A percentile compares a stretch with the other conserved stretches of the same genome.
Conservation (phyloP, 2,888 invertebrate species). For the Polylopha cassiicola region DNA sequence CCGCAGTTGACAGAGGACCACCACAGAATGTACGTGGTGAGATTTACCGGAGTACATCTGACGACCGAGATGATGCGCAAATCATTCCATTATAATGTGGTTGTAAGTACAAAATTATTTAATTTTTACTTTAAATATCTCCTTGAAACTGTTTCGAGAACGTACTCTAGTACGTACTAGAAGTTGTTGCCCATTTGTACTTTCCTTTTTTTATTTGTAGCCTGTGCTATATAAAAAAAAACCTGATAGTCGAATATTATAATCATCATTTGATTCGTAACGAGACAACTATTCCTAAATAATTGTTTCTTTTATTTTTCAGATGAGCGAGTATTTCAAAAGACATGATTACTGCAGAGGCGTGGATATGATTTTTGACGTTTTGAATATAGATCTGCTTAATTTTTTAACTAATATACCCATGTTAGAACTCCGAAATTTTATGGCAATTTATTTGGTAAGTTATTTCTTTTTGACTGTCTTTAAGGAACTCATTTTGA, state of each 20-base stretch:
- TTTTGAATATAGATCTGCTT: conserved; percentile 31
- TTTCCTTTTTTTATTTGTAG: too few species aligned
- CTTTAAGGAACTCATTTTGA: conserved; percentile 1
- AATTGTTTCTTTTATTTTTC: conserved; percentile 9
- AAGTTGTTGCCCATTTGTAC: too few species aligned
- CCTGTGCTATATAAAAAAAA: too few species aligned
- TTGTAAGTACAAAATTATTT: too few species aligned
- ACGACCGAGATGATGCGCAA: conserved; percentile 27
- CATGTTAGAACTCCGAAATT: conserved; percentile 32
- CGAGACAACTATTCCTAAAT: neutral
- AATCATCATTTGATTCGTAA: neutral
- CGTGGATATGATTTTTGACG: conserved; percentile 31
- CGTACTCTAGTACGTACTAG: too few species aligned
- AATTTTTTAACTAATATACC: conserved; percentile 32
- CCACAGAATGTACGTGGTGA: conserved; percentile 35
- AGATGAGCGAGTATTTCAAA: conserved; percentile 35
- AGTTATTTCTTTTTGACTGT: conserved; percentile 25
- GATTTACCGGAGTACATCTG: conserved; percentile 24
- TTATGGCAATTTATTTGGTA: conserved; percentile 36
- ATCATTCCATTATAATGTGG: conserved; percentile 12
- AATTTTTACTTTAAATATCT: too few species aligned
- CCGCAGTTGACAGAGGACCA: conserved; percentile 18
- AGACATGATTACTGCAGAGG: conserved; percentile 37
- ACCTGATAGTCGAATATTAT: conserved; percentile 2
- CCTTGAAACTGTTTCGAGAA: too few species aligned